Percentiles rank a stretch among this genome's conserved stretches.
Evolutionary conservation across 2,797 vertebrate species (phyloP).

Genomic region (Halcyon chelicuti): DNA sequence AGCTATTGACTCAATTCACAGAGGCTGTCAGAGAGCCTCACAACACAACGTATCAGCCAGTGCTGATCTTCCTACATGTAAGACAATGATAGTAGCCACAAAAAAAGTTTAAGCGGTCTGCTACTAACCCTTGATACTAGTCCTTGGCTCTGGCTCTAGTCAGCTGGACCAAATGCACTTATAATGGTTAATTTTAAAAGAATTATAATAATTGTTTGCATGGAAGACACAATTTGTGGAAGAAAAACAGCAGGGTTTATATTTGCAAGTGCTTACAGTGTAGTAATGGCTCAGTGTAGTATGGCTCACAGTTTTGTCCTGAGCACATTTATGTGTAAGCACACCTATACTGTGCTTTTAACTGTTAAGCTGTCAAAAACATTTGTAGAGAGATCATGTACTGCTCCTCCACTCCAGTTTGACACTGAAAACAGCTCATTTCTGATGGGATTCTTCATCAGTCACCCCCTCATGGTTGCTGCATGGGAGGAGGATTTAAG

Average conservation of each 20-base stretch:
- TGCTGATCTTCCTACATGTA: background rate
- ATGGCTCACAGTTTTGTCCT: background rate
- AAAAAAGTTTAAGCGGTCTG: background rate
- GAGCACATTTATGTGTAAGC: background rate
- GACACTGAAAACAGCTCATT: conserved; percentile 53
- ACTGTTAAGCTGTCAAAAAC: background rate
- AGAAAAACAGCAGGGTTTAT: background rate
- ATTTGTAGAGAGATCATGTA: background rate
- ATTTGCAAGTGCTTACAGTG: background rate
- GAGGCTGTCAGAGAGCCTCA: background rate
- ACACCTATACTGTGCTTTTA: background rate
- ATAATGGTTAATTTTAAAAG: background rate
- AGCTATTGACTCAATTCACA: background rate
- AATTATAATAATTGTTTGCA: background rate
- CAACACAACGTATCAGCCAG: background rate
- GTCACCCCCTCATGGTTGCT: conserved; percentile 52
- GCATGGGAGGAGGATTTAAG: conserved; percentile 55
- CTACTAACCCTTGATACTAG: background rate
- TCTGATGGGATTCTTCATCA: conserved; percentile 53
- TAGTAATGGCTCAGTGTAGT: accelerated
- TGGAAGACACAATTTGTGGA: background rate
- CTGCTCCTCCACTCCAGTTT: background rate
- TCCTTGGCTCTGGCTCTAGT: background rate
- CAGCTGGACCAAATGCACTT: background rate
- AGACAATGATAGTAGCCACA: background rate